Conservation (phyloP, 2,888 invertebrate species). For the Idaea dimidiata region DNA sequence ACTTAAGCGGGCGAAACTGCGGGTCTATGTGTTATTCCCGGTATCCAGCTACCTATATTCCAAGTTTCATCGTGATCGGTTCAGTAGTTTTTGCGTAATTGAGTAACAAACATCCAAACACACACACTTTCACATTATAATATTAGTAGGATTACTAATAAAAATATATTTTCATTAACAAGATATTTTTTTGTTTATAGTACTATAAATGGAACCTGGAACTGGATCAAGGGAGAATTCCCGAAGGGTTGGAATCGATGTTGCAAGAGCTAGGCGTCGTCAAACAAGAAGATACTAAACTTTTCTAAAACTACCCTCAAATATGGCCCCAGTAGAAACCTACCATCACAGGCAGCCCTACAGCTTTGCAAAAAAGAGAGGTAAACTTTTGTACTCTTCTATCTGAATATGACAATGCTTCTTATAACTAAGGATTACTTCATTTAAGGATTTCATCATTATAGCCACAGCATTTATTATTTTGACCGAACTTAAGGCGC, state of each 20-base stretch:
- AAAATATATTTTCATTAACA: neutral
- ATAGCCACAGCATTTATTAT: too few species aligned
- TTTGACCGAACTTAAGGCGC: too few species aligned
- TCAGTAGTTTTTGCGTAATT: too few species aligned
- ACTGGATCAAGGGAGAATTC: constrained; percentile 89
- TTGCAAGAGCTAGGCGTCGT: constrained; percentile 87
- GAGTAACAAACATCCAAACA: too few species aligned
- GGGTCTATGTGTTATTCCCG: too few species aligned
- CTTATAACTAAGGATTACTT: neutral
- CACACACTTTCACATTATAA: too few species aligned
- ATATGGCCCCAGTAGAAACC: neutral
- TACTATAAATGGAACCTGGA: constrained; percentile 90
- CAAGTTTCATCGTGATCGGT: too few species aligned
- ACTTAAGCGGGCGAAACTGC: too few species aligned
- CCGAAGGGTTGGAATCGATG: constrained; percentile 88
- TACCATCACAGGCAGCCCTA: neutral
- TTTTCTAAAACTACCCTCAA: constrained; percentile 32
- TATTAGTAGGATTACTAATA: too few species aligned
- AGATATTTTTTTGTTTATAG: constrained; percentile 70
- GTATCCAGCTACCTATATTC: too few species aligned
- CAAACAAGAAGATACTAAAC: constrained; percentile 82
- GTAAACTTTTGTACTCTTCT: neutral
- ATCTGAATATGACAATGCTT: neutral
- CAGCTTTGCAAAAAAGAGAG: neutral
- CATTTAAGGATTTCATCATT: too few species aligned